Conservation (phyloP, 2,888 invertebrate species). For the Drosophila peninsularis region DNA sequence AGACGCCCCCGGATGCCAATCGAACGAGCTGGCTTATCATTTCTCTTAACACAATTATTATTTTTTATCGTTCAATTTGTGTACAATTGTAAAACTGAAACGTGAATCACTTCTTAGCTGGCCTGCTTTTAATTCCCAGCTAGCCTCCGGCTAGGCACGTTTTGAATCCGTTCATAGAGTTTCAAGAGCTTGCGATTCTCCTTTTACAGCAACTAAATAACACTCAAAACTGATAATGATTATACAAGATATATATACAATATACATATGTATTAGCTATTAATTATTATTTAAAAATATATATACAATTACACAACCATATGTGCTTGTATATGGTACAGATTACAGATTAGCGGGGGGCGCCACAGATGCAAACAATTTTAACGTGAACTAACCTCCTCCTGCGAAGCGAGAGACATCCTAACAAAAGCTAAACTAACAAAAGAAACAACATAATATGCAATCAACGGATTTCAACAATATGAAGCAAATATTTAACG, state of each 20-base stretch:
- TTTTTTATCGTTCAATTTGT: conserved; percentile 33
- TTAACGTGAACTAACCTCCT: conserved; percentile 21
- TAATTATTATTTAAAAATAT: conserved; percentile 68
- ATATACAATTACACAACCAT: conserved; percentile 41
- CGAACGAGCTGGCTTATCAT: conserved; percentile 20
- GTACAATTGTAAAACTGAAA: conserved; percentile 42
- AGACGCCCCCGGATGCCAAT: conserved; percentile 27
- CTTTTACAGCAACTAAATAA: conserved; percentile 46
- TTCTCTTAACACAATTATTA: conserved; percentile 27
- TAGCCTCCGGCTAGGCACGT: conserved; percentile 23
- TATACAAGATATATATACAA: conserved; percentile 56
- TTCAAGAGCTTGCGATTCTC: conserved; percentile 48
- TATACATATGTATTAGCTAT: conserved; percentile 65
- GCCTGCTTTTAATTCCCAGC: conserved; percentile 23
- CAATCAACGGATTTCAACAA: conserved; percentile 71
- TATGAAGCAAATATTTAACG: conserved; percentile 49
- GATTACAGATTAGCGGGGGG: conserved; percentile 7
- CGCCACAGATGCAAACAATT: conserved; percentile 21
- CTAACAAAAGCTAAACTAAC: conserved; percentile 40
- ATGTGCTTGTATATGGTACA: conserved; percentile 29
- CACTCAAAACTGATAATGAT: conserved; percentile 62
- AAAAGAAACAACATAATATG: conserved; percentile 35
- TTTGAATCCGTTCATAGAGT: conserved; percentile 57
- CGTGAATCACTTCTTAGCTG: conserved; percentile 18
- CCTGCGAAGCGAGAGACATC: conserved; percentile 36